Evolutionary conservation across 1,140 invertebrate genomes (phyloP), one percentile per base, ranked within the genome.

Genomic region (Venustaconcha ellipsiformis): DNA sequence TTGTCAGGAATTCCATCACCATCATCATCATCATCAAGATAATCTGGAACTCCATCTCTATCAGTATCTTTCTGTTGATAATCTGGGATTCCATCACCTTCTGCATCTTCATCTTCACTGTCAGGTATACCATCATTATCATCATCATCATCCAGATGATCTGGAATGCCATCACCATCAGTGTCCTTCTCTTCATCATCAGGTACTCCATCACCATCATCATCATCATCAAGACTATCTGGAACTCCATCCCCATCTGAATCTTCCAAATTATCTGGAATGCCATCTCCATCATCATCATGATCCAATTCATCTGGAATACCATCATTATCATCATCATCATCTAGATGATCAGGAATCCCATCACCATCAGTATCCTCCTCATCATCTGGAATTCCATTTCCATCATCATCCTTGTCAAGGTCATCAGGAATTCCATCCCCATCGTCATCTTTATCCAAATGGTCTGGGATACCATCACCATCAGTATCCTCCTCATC

Each of bases 41-140:
- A 74, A 66, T 88, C 84, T 13, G 84, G 80, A 57, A 88, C 83
- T 30, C 86, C 87, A 81, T 88, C 87, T 37, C 83, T 83, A 75
- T 90, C 86, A 37, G 78, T 85, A 77, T 89, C 87, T 17, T 84
- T 76, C 62, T 88, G 86, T 37, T 82, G 57, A 73, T 88, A 67
- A 68, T 89, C 88, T n/a, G 87, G 87, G 57, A 88, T 88, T 18
- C 88, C 88, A 81, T 89, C 87, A 18, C 83, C 84, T 76, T 89
- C 88, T 58, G 78, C 72, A 64, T 84, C 81, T 70, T 86, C 81
- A 20, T 84, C 80, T 26, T 81, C 70, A 59, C 83, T 71, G 73
- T 88, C 82, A n/a, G 84, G 82, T 57, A 86, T 86, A 18, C 85
- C 84, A 75, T 86, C 83, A 67, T 83, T 82, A 79, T 84, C 84